Conservation (phyloP, 2,113 vertebrate genomes). For the Aviceda subcristata region DNA sequence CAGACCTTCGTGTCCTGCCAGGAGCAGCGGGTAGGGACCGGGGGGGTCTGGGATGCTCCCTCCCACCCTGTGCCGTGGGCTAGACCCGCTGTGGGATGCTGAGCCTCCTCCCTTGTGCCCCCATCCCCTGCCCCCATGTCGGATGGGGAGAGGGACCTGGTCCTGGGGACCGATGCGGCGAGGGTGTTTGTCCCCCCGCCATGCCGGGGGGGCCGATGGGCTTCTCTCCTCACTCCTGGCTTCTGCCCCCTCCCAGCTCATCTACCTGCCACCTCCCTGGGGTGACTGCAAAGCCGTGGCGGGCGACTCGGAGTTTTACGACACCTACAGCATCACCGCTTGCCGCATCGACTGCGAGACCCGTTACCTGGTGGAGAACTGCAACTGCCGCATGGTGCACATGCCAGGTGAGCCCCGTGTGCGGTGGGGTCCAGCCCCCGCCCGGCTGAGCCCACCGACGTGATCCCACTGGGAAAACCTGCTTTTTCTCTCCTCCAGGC, state of each 20-base stretch:
- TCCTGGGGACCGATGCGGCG: accelerated
- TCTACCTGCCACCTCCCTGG: conserved; percentile 95
- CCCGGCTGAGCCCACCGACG: accelerated
- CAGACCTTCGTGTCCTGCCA: conserved; percentile 99
- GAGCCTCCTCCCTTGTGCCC: not conserved
- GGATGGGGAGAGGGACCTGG: accelerated
- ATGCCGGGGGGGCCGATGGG: accelerated
- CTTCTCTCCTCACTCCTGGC: conserved; percentile 29
- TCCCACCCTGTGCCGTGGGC: not conserved
- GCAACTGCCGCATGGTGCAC: conserved; percentile 99
- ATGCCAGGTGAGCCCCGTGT: conserved; percentile 86
- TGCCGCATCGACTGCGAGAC: conserved; percentile 99
- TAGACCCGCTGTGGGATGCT: not conserved
- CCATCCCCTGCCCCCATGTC: not conserved
- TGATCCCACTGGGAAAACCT: accelerated
- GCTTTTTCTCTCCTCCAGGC: conserved; percentile 69
- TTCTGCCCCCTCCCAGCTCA: conserved; percentile 80
- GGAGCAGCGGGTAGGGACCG: conserved; percentile 89
- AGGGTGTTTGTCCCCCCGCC: not conserved
- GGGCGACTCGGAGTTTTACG: conserved; percentile 95
- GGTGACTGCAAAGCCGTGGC: conserved; percentile 90
- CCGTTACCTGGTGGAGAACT: conserved; percentile 97
- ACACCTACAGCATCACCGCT: conserved; percentile 93
- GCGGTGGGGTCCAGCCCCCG: accelerated
- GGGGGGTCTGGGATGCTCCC: not conserved